These are phyloP conservation scores for Leptinotarsa tumamoca DNA, from an alignment of 2,888 invertebrate genomes.

Conservation along the genomic window DNA sequence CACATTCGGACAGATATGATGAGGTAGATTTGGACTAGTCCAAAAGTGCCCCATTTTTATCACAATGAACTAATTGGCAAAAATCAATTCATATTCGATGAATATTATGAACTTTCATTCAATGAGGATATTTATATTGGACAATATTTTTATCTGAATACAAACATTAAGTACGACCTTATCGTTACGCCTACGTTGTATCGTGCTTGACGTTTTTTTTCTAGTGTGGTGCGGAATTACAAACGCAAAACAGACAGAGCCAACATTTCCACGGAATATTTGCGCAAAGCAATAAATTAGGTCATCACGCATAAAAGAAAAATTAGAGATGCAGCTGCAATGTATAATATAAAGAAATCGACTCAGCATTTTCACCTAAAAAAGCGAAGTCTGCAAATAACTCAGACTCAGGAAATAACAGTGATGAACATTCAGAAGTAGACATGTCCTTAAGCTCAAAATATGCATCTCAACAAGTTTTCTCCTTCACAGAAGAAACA, in stretches of 20 bases:
- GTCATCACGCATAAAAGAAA: too few relatives aligned
- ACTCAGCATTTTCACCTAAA: slow-evolving; percentile 20
- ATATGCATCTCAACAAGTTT: slow-evolving; percentile 28
- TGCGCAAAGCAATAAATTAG: slow-evolving; percentile 13
- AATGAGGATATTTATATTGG: too few relatives aligned
- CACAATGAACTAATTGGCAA: too few relatives aligned
- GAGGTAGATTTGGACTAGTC: too few relatives aligned
- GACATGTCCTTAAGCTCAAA: slow-evolving; percentile 18
- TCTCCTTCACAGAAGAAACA: slow-evolving; percentile 17
- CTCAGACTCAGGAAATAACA: slow-evolving; percentile 13
- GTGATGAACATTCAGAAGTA: slow-evolving; percentile 12
- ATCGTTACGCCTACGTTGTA: neutral
- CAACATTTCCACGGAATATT: slow-evolving; percentile 23
- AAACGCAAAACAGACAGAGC: slow-evolving; percentile 2
- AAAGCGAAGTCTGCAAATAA: slow-evolving; percentile 3
- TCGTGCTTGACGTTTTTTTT: too few relatives aligned
- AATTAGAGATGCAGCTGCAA: slow-evolving; percentile 16
- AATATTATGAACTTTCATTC: too few relatives aligned
- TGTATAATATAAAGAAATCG: slow-evolving; percentile 22
- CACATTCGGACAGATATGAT: too few relatives aligned
- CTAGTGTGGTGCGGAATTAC: too few relatives aligned
- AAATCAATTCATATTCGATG: too few relatives aligned
- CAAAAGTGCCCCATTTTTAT: too few relatives aligned
- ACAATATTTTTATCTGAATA: too few relatives aligned
- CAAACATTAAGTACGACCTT: slow-evolving; percentile 2